Conservation (phyloP, 2,113 vertebrate genomes). For the Microtus ochrogaster region DNA sequence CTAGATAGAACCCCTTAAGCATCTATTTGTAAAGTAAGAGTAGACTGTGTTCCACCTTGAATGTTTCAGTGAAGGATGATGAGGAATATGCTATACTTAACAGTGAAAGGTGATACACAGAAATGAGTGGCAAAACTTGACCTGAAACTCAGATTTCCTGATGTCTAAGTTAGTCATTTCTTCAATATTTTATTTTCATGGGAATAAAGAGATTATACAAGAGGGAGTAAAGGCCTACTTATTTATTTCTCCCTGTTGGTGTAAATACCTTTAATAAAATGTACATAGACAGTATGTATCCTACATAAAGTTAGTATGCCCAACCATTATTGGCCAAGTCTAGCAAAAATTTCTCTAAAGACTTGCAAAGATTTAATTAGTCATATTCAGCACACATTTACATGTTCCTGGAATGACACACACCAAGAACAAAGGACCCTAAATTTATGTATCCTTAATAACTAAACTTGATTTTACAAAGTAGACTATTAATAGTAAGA, state of each 20-base stretch:
- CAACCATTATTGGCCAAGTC: slow-evolving; percentile 35
- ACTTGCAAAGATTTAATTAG: slow-evolving; percentile 55
- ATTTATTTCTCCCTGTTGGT: background rate
- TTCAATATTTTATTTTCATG: slow-evolving; percentile 8
- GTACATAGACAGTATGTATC: slow-evolving; percentile 16
- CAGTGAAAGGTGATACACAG: background rate
- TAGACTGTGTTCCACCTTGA: background rate
- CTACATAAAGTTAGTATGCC: slow-evolving; percentile 15
- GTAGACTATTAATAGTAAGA: slow-evolving; percentile 37
- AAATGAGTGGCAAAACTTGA: background rate
- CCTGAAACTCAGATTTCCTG: background rate
- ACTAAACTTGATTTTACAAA: slow-evolving; percentile 21
- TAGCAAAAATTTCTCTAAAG: slow-evolving; percentile 35
- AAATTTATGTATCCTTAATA: slow-evolving; percentile 41
- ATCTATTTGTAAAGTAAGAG: background rate
- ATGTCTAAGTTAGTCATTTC: background rate
- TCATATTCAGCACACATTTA: slow-evolving; percentile 9
- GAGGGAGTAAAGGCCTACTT: background rate
- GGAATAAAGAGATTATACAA: slow-evolving; percentile 7
- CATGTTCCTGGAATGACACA: background rate
- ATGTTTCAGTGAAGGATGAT: background rate
- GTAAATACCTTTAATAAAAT: background rate
- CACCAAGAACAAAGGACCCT: background rate
- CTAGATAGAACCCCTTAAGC: background rate
- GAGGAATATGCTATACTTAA: background rate